These are phyloP conservation scores for Hydrozoanthus gracilis DNA, from an alignment of 92 coral and sea anemone species.

Conservation along the genomic window DNA sequence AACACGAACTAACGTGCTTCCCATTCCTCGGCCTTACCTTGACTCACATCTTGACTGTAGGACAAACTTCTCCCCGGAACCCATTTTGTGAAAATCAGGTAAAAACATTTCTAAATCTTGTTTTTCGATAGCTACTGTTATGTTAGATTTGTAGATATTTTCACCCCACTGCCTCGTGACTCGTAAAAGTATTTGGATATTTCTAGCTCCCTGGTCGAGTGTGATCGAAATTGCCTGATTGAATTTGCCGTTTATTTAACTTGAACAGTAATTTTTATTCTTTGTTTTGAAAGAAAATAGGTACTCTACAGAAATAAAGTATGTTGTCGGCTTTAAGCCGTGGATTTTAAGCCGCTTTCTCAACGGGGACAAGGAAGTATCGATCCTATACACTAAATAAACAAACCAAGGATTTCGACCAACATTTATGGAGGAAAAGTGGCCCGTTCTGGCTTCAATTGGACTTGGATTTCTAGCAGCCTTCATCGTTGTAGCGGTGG, in stretches of 20 bases:
- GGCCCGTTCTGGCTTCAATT: constrained; percentile 35
- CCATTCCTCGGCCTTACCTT: not conserved
- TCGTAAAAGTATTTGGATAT: not conserved
- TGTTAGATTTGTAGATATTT: not conserved
- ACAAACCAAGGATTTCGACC: not conserved
- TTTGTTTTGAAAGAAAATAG: too few species aligned
- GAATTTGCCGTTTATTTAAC: not conserved
- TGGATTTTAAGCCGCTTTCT: too few species aligned
- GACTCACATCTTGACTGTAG: not conserved
- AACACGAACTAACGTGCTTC: constrained; percentile 31
- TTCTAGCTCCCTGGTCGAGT: too few species aligned
- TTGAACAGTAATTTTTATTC: not conserved
- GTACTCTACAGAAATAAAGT: too few species aligned
- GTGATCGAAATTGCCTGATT: not conserved
- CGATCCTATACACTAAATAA: not conserved
- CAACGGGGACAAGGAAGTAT: not conserved
- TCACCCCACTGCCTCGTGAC: not conserved
- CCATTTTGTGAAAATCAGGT: not conserved
- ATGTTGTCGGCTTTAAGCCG: too few species aligned
- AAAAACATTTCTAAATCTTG: not conserved
- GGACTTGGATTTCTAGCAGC: constrained; percentile 35
- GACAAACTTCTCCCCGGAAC: not conserved
- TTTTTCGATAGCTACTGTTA: not conserved
- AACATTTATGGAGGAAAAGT: not conserved
- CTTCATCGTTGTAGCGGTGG: constrained; percentile 56